These are phyloP conservation scores for Escarpia spicata DNA, from an alignment of 2,888 invertebrate species.

Conservation along the genomic window DNA sequence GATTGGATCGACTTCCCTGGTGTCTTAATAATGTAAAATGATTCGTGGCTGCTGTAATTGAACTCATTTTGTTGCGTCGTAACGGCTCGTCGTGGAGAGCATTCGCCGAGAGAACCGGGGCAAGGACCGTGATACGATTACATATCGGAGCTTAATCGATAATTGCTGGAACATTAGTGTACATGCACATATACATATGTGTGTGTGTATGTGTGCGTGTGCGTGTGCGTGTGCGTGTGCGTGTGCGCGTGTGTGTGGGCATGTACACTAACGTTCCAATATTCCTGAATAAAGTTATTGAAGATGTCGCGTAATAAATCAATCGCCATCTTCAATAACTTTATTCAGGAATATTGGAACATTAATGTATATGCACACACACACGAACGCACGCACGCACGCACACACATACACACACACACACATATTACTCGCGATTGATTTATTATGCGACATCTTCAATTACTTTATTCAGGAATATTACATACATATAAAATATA, in stretches of 20 bases:
- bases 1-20: neutral
- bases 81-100: neutral
- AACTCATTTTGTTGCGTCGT: neutral
- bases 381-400: too few relatives aligned
- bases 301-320: too few relatives aligned
- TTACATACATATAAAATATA: neutral
- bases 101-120: neutral
- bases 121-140: neutral
- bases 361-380: neutral
- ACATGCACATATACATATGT: neutral
- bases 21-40: slow-evolving; percentile 16
- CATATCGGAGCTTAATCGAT: neutral
- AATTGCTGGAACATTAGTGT: neutral
- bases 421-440: neutral
- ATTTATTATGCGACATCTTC: neutral
- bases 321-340: too few relatives aligned
- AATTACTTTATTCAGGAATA: neutral
- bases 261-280: neutral
- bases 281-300: too few relatives aligned
- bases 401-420: too few relatives aligned
- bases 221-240: too few relatives aligned
- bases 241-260: neutral
- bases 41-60: neutral
- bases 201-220: too few relatives aligned
- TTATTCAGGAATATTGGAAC: too few relatives aligned